A percentile compares a stretch with the other conserved stretches of the same genome.
Conservation (phyloP, 2,888 invertebrate genomes). For the Coenonympha glycerion region DNA sequence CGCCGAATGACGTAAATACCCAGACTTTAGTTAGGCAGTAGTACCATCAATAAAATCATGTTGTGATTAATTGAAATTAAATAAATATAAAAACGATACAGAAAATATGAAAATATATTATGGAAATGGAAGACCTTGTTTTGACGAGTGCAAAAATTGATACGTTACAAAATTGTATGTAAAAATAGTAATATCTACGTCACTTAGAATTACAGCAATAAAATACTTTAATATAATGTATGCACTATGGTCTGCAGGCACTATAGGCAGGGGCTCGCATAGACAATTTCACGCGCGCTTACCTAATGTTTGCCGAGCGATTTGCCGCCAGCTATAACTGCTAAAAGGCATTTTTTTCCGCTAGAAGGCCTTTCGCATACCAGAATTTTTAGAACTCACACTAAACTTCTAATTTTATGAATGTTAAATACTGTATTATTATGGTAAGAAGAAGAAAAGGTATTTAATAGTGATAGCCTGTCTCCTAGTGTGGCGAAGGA, state of each 20-base stretch:
- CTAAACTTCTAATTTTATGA: background rate
- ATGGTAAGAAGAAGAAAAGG: too few relatives aligned
- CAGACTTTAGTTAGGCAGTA: too few relatives aligned
- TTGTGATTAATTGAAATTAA: too few relatives aligned
- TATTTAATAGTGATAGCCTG: too few relatives aligned
- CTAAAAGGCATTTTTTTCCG: constrained; percentile 31
- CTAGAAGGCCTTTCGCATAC: constrained; percentile 17
- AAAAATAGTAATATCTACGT: background rate
- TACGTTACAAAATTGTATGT: background rate
- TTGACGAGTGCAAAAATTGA: background rate
- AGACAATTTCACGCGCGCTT: constrained; percentile 68
- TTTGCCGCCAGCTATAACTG: constrained; percentile 49
- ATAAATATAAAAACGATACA: too few relatives aligned
- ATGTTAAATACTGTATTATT: background rate
- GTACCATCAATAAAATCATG: too few relatives aligned
- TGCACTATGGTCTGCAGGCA: constrained; percentile 52
- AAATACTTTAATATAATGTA: constrained; percentile 44
- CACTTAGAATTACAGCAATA: constrained; percentile 21
- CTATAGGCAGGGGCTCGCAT: constrained; percentile 44
- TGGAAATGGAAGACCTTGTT: too few relatives aligned
- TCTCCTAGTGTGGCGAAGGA: too few relatives aligned
- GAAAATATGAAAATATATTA: too few relatives aligned
- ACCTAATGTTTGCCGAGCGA: constrained; percentile 66
- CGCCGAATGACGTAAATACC: background rate
- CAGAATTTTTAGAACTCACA: background rate